Base-by-base conservation (phyloP, 2,888 invertebrate species). In the Neelides folsomi region DNA sequence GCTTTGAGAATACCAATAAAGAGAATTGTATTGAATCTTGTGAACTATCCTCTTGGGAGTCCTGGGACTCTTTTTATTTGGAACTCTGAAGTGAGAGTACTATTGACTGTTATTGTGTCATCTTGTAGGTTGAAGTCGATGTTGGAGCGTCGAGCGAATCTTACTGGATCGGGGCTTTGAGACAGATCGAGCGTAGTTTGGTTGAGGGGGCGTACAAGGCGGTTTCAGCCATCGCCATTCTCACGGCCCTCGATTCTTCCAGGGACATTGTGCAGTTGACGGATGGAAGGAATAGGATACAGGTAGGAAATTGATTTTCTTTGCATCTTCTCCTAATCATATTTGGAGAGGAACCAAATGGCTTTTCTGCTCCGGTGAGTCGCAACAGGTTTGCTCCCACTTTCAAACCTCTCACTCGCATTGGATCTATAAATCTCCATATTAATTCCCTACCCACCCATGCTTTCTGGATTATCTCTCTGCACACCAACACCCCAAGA, bases 191-290 rank as follows among this genome's bases (percentile, higher is more conserved):
- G 60, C 78, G 83, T 61, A 80, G 82, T 61, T 86, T 88, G 62
- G 79, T 88, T 41, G 72, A 81, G 52, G 78, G 82, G 45, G 79
- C 83, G 62, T 79, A 82, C 68, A 85, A 87, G 68, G 77, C 88
- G 55, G 79, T 82, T 42, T 84, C 88, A 1, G 79, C 81, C 16
- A 80, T 84, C 65, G 83, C 88, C 5, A 77, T 93, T 15, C 82
- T 87, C 61, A 80, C 84, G 19, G 89, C 90, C n/a, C 75, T 86
- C 49, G 89, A 92, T 71, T 80, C 83, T 68, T 84, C 85, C 67
- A 78, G 81, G 53, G 92, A 93, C 70, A 79, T 89, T 63, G 80
- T 93, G 15, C 83, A 90, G 63, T 79, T 94, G 62, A 88, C 90
- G 16, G 87, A 89, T 70, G 83, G 85, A 66, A 79, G 82, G 66